Evolutionary conservation across 2,113 vertebrate genomes (phyloP), one percentile per base, ranked within the genome.

Genomic region (Dascyllus trimaculatus): DNA sequence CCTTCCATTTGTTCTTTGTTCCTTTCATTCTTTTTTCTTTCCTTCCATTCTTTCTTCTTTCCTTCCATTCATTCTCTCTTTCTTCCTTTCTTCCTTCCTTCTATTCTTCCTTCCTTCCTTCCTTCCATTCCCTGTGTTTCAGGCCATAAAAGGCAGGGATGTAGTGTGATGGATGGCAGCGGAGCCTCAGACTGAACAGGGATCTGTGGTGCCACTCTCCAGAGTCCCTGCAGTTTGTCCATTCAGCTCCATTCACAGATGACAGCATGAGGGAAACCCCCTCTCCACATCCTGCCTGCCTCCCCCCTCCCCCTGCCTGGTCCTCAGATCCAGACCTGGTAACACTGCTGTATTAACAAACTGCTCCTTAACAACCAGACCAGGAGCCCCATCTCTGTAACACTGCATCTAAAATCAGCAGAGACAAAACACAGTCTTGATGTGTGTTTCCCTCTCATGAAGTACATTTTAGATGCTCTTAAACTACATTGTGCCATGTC

Each of bases 141-240:
- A 68, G 67, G 72, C 89, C 89, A 85, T 92, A 92, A 88, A 91
- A 84, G 89, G 87, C 67, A 80, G 63, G n/a, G 79, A 85, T 80
- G 82, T n/a, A 29, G 77, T 60, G 80, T 92, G 88, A 92, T 26
- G 73, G 83, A 92, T 89, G 85, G 67, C 61, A 66, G 26, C 17
- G 21, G 53, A n/a, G n/a, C n/a, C n/a, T n/a, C n/a, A n/a, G n/a
- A n/a, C n/a, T 64, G 76, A 71, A 59, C 78, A 58, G 58, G 60
- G n/a, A 58, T 56, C 68, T 76, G 40, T 48, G 71, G 81, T 80
- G 83, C 72, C 77, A 84, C 82, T 76, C 62, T 61, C 0, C 51
- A 73, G 59, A 35, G 53, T 59, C 68, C 69, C 87, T 92, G 86
- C 83, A 79, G 78, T 88, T 88, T 82, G 74, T 91, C 85, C 78